phyloP scores from a whole-genome alignment of 2,113 vertebrate genomes.

The Ardeotis arabs region DNA sequence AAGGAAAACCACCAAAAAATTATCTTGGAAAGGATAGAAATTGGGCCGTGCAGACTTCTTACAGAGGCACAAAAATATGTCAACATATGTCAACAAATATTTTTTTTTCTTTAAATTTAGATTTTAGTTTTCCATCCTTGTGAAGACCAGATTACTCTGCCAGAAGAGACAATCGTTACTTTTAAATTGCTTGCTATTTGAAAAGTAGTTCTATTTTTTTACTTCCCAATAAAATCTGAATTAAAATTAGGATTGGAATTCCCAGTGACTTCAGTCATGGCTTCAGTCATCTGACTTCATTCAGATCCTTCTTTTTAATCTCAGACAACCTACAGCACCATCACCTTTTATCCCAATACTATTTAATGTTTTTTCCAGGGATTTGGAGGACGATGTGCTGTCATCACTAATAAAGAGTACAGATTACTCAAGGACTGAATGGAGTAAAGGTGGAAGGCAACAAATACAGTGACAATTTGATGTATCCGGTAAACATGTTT shows the following conservation, averaged over 20 bases:
- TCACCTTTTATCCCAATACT: background rate
- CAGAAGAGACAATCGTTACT: background rate
- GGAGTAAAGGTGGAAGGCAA: background rate
- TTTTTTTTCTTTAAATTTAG: background rate
- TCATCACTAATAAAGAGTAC: background rate
- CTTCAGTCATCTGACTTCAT: background rate
- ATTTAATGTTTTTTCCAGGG: background rate
- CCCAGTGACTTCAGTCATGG: background rate
- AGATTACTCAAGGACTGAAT: background rate
- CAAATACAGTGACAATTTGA: background rate
- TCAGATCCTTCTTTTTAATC: background rate
- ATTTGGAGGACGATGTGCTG: background rate
- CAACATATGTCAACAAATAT: background rate
- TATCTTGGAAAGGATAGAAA: background rate
- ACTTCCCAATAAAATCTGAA: background rate
- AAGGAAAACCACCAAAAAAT: background rate
- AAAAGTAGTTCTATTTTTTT: background rate
- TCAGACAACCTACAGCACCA: background rate
- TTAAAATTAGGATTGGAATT: background rate
- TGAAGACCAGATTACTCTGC: background rate
- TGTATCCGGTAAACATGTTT: background rate
- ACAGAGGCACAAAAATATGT: background rate
- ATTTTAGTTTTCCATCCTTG: background rate
- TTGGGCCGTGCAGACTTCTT: background rate
- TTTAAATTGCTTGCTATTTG: background rate